phyloP scores from a whole-genome alignment of 1,140 invertebrate species.

The Zaprionus ghesquierei region DNA sequence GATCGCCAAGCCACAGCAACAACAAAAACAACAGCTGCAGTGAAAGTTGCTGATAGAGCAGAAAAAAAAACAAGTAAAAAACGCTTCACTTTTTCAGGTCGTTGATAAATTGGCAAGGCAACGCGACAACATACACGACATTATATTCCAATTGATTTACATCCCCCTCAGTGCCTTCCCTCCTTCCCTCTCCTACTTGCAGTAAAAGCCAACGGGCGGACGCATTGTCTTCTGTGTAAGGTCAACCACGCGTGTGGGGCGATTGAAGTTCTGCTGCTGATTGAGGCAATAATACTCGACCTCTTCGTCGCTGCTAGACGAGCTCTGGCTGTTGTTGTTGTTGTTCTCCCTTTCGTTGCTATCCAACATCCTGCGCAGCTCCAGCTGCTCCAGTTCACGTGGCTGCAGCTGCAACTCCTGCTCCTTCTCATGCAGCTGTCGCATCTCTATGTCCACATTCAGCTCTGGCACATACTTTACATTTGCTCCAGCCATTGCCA shows the following conservation, averaged over 20 bases:
- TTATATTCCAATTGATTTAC: background rate
- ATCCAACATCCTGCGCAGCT: background rate
- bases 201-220: background rate
- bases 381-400: background rate
- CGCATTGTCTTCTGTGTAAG: background rate
- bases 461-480: background rate
- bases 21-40: slow-evolving; percentile 7
- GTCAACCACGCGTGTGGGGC: background rate
- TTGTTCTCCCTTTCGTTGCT: no score
- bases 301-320: background rate
- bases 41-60: slow-evolving; percentile 26
- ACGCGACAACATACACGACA: background rate
- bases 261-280: background rate
- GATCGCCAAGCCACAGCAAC: no score
- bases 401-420: background rate
- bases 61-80: background rate
- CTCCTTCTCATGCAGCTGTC: background rate
- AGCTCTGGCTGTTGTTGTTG: background rate
- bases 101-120: slow-evolving; percentile 1
- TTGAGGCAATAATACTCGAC: background rate
- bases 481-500: background rate
- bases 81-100: background rate
- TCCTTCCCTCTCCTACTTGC: background rate
- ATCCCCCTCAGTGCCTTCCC: background rate
- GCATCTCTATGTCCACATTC: background rate